A percentile compares a stretch with the other conserved stretches of the same genome.
phyloP scores from a whole-genome alignment of 2,113 vertebrate species.

The Riparia riparia region DNA sequence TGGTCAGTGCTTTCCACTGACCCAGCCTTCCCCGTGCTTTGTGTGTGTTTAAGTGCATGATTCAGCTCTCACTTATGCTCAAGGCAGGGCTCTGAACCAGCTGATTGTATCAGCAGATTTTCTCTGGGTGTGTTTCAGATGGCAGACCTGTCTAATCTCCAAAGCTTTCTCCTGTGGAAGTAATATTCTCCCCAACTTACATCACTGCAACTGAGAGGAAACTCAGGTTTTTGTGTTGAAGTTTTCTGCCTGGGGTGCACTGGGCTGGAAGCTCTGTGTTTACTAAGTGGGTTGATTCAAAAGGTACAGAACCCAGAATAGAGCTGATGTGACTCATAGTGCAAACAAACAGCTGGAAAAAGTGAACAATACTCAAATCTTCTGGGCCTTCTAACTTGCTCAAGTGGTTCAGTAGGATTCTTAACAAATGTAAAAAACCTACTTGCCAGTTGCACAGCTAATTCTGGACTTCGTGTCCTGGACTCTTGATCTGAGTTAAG shows the following conservation, averaged over 20 bases:
- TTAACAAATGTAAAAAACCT: background rate
- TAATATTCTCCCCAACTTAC: background rate
- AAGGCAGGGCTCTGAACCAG: conserved; percentile 21
- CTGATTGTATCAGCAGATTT: conserved; percentile 43
- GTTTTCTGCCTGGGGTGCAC: background rate
- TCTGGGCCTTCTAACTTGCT: background rate
- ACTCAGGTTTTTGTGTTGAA: background rate
- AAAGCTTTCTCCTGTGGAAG: background rate
- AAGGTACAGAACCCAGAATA: conserved; percentile 35
- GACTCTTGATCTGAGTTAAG: background rate
- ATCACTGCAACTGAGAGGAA: background rate
- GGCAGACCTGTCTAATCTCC: background rate
- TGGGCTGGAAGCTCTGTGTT: background rate
- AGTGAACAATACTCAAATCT: conserved; percentile 24
- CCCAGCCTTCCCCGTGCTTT: background rate
- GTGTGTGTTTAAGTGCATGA: background rate
- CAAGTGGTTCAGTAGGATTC: conserved; percentile 25
- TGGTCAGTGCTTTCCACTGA: background rate
- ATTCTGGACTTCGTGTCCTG: background rate
- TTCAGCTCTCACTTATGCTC: conserved; percentile 16
- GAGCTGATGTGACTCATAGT: conserved; percentile 53
- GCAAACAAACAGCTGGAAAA: conserved; percentile 62
- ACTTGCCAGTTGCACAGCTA: background rate
- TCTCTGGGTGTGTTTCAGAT: conserved; percentile 5
- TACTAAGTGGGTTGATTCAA: background rate